phyloP scores from a whole-genome alignment of 53 echinoderm and acorn worm genomes.

The Arbacia lixula region DNA sequence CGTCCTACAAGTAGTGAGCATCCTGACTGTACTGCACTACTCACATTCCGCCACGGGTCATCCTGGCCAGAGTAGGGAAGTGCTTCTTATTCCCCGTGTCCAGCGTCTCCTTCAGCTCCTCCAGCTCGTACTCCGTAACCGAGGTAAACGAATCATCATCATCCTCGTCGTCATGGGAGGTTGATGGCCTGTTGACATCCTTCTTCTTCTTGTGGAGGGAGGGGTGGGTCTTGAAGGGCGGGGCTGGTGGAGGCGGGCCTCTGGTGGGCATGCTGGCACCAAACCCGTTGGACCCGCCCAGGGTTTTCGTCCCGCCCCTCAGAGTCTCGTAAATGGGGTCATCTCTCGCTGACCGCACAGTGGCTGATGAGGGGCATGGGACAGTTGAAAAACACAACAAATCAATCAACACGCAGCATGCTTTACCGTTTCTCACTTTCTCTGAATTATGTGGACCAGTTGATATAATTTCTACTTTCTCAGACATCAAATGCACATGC shows the following conservation, averaged over 20 bases:
- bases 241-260: slow-evolving; percentile 30
- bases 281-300: too few species aligned
- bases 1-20: too few species aligned
- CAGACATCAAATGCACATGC: too few species aligned
- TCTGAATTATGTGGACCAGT: too few species aligned
- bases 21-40: too few species aligned
- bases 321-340: slow-evolving; percentile 49
- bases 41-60: slow-evolving; percentile 42
- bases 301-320: not conserved
- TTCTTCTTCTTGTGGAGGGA: slow-evolving; percentile 49
- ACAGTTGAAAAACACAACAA: too few species aligned
- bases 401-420: too few species aligned
- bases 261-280: slow-evolving; percentile 57
- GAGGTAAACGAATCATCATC: slow-evolving; percentile 47
- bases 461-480: too few species aligned
- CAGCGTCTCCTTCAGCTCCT: not conserved
- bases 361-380: too few species aligned
- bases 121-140: slow-evolving; percentile 51
- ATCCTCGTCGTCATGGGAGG: slow-evolving; percentile 22
- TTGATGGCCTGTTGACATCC: slow-evolving; percentile 33
- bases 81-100: not conserved
- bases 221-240: slow-evolving; percentile 47
- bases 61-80: slow-evolving; percentile 1
- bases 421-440: too few species aligned
- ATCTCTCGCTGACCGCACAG: too few species aligned